These are phyloP conservation scores for Trachurus trachurus DNA, from an alignment of 2,797 vertebrate genomes.

Conservation along the genomic window DNA sequence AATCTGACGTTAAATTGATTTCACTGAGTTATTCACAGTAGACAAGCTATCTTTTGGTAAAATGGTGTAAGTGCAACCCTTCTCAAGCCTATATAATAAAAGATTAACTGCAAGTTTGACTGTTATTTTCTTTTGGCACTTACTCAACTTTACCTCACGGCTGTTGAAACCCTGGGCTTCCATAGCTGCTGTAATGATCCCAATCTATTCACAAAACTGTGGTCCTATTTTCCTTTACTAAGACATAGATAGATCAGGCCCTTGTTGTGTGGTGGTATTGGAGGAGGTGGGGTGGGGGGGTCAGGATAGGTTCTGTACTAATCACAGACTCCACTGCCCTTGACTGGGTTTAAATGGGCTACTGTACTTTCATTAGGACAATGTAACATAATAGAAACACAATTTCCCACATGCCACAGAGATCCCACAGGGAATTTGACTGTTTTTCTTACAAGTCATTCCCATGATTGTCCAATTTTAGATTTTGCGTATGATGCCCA, in stretches of 20 bases:
- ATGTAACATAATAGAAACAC: conserved; percentile 70
- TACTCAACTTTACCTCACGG: conserved; percentile 5
- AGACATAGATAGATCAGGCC: conserved; percentile 48
- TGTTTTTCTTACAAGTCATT: conserved; percentile 76
- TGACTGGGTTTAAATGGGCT: conserved; percentile 67
- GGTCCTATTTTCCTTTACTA: neutral
- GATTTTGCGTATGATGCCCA: conserved; percentile 35
- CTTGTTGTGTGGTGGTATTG: conserved; percentile 22
- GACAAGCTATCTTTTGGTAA: neutral
- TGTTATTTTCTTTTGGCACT: conserved; percentile 20
- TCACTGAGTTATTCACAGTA: conserved; percentile 48
- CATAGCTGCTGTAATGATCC: conserved; percentile 2
- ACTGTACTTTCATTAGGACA: conserved; percentile 75
- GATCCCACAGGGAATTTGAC: conserved; percentile 59
- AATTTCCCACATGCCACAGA: conserved; percentile 72
- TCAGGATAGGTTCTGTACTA: conserved; percentile 51
- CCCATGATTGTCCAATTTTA: conserved; percentile 67
- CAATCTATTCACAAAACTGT: neutral
- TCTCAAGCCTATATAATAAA: conserved; percentile 25
- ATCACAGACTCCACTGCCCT: conserved; percentile 64
- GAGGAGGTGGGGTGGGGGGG: conserved; percentile 25
- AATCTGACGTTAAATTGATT: conserved; percentile 34
- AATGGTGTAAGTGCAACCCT: conserved; percentile 14
- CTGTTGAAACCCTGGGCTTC: neutral
- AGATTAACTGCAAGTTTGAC: conserved; percentile 9